phyloP scores from a whole-genome alignment of 2,113 vertebrate species.

The Marmota monax region DNA sequence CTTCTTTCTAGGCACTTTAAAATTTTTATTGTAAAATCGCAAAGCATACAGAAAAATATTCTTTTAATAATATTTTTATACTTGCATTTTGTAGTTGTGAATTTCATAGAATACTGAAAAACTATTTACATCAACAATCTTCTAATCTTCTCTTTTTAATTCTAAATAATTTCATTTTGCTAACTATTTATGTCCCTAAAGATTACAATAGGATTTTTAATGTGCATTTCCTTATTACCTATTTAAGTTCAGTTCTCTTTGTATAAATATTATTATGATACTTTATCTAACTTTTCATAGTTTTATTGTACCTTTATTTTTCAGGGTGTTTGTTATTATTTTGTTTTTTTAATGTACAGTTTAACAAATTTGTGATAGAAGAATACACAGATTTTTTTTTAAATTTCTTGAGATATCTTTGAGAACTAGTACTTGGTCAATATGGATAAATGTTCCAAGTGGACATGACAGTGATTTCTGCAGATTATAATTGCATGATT shows the following conservation, averaged over 20 bases:
- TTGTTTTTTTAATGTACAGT: neutral
- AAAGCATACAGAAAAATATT: neutral
- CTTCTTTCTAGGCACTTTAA: neutral
- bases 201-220: neutral
- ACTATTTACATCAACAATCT: neutral
- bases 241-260: neutral
- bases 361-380: neutral
- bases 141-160: neutral
- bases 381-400: neutral
- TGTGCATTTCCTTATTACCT: neutral
- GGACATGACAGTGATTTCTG: neutral
- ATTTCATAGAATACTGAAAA: too few species aligned
- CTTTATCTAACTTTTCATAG: neutral
- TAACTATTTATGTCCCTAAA: neutral
- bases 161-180: neutral
- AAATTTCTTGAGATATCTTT: neutral
- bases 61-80: neutral
- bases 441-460: neutral
- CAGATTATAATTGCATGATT: neutral
- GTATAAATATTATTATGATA: neutral
- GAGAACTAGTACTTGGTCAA: neutral
- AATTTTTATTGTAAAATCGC: neutral
- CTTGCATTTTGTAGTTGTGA: neutral
- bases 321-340: neutral
- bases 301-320: neutral